Conservation (phyloP, 2,113 vertebrate genomes). For the Odocoileus virginianus region DNA sequence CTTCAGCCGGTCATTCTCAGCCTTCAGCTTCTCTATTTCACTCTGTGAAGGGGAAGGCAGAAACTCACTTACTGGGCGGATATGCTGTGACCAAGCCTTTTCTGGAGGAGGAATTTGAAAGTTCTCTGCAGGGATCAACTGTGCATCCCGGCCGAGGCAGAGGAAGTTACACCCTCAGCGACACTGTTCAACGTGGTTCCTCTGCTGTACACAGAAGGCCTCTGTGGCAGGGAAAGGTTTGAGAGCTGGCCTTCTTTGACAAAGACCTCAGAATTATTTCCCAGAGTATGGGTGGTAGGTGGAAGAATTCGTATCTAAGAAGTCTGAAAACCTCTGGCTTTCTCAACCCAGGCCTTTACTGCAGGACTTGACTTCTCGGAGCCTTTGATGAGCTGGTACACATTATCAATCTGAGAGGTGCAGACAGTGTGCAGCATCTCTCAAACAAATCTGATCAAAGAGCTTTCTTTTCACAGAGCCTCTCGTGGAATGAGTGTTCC, state of each 20-base stretch:
- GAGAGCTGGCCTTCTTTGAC: background rate
- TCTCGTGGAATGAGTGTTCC: rapidly evolving
- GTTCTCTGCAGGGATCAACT: background rate
- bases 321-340: background rate
- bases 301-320: background rate
- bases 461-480: background rate
- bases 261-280: background rate
- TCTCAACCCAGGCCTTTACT: background rate
- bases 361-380: background rate
- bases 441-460: background rate
- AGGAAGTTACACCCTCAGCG: background rate
- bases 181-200: background rate
- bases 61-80: background rate
- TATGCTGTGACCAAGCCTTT: background rate
- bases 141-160: background rate
- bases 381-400: background rate
- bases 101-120: background rate
- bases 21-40: constrained; percentile 96
- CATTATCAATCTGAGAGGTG: background rate
- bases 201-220: background rate
- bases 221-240: background rate
- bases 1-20: constrained; percentile 94
- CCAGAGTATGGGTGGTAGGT: background rate
- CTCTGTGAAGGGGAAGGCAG: constrained; percentile 78
- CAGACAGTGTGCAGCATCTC: rapidly evolving